Base-by-base conservation (phyloP, 2,113 vertebrate genomes). In the Saccopteryx bilineata region DNA sequence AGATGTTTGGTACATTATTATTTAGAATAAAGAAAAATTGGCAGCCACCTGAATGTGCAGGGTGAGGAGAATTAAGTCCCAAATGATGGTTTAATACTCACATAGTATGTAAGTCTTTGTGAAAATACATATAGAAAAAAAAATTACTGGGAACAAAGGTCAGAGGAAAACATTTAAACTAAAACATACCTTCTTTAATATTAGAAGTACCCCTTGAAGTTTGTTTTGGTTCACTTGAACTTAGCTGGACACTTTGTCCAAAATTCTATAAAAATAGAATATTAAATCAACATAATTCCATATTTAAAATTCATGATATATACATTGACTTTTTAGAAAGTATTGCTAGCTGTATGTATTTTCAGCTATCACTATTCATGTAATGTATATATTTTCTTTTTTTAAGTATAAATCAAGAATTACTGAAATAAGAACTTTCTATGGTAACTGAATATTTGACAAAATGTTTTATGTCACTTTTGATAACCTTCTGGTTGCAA, bases 141-240 rank as follows among this genome's bases (percentile, higher is more conserved):
- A 80, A 78, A 87, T 60, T 21, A 31, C 1, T 50, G 26, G 48
- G 52, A 75, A 93, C 50, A 91, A 68, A 93, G 14, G 33, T 82
- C 23, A 84, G 75, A 86, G 15, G 54, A 87, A 71, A 98, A 83
- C 6, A 31, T 96, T 26, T 39, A n/a, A 96, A 94, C 0, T 48
- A 61, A 96, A 61, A 93, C 91, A 1, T 99, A 99, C 99, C 98
- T 98, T 98, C 97, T 92, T 97, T 96, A 94, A 88, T 50, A 85
- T 95, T 91, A 90, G 12, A 92, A 90, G 71, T 63, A 54, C 26
- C 83, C 76, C 87, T 97, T 90, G 4, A 89, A 56, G 83, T 90
- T 94, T 97, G 97, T 88, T 95, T 96, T 89, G 98, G 97, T 60
- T 98, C 97, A 88, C 90, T 85, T 54, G 98, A 97, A 96, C 76